Base-by-base conservation (phyloP, 2,797 vertebrate genomes). In the Clangula hyemalis region DNA sequence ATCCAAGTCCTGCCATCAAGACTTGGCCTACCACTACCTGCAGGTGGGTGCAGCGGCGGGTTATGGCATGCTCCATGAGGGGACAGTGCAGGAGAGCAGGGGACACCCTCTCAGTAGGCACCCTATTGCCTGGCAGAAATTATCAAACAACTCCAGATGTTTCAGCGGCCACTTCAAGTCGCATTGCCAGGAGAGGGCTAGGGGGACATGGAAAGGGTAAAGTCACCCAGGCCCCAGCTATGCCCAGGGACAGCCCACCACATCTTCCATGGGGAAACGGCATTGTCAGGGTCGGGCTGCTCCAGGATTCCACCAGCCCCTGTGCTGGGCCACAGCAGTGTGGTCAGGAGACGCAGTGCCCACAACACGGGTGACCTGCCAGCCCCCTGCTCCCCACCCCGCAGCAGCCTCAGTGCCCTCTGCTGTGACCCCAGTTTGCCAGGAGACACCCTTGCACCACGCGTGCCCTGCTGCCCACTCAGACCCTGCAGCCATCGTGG, bases 1-100 rank as follows among this genome's bases (percentile, higher is more conserved):
- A 96, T 99, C 99, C 96, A 99, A 99, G 97, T 99, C 99, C 89
- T 99, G 99, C 97, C 99, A 99, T 91, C 99, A 99, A 96, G 99
- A 99, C 92, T 98, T 99, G 85, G 98, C 99, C 96, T 99, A 99
- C 97, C 99, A 99, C 96, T 99, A 99, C 96, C 98, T 99, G 94
- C 99, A 99, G 98, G 99, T 99, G 91, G 97, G 98, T 97, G 96
- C 97, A 38, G 32, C 41, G 73, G 93, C 97, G 97, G 12, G 98
- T 58, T 32, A 2, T 6, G 47, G 70, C 54, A 28, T 34, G 11
- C n/a, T 73, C 21, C 2, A 0, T 18, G 53, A 28, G 54, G 47
- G 78, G 58, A 56, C 25, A 61, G 56, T 1, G 27, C 4, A 2
- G 60, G 49, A 41, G 25, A 66, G 34, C 18, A 22, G 82, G 47